Conservation (phyloP, 37 sponge, comb jelly and placozoan species). For the Cladorhizidae sp. region DNA sequence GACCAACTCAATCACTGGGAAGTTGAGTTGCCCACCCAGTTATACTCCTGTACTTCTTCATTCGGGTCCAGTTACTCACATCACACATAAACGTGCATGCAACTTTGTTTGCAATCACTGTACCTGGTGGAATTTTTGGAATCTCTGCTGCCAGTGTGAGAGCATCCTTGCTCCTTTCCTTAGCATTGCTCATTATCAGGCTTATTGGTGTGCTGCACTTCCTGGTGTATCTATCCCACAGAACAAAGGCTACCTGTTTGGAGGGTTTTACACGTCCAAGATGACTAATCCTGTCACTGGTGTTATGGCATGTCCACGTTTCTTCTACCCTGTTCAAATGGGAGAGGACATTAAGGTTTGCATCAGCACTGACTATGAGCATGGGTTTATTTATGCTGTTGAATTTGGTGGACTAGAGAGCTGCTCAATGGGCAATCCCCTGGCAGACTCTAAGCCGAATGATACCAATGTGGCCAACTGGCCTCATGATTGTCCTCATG, state of each 20-base stretch:
- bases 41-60: conserved; percentile 60
- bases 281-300: conserved; percentile 64
- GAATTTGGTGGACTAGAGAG: conserved; percentile 82
- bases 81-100: conserved; percentile 9
- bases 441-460: conserved; percentile 21
- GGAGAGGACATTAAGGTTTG: conserved; percentile 65
- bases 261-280: conserved; percentile 69
- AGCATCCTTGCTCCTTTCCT: conserved; percentile 7
- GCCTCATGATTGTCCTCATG: conserved; percentile 62
- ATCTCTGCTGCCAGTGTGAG: conserved; percentile 32
- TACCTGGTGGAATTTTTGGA: conserved; percentile 12
- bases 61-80: conserved; percentile 39
- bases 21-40: conserved; percentile 43
- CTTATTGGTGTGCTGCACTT: conserved; percentile 72
- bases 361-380: conserved; percentile 63
- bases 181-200: conserved; percentile 39
- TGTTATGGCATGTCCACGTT: conserved; percentile 57
- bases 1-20: conserved; percentile 63
- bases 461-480: background rate
- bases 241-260: conserved; percentile 72
- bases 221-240: conserved; percentile 6
- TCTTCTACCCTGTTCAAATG: conserved; percentile 53
- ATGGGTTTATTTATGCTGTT: conserved; percentile 38
- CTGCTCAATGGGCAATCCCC: conserved; percentile 68
- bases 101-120: conserved; percentile 29